These are phyloP conservation scores for Etheostoma nigrum DNA, from an alignment of 2,797 vertebrate genomes.

Conservation along the genomic window DNA sequence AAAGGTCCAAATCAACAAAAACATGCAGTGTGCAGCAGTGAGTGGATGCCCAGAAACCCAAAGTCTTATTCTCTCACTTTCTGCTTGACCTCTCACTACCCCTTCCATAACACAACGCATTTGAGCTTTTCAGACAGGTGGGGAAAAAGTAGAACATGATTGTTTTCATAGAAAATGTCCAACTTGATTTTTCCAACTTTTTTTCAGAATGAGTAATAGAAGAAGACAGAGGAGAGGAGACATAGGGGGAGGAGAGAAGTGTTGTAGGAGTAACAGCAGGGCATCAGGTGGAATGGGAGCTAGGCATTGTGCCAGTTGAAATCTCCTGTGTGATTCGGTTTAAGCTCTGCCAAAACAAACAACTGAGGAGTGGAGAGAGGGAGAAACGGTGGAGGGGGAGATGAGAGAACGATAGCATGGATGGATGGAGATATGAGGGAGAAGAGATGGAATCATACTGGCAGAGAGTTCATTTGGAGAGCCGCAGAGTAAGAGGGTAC, in stretches of 20 bases:
- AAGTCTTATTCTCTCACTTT: constrained; percentile 18
- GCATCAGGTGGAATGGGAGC: constrained; percentile 63
- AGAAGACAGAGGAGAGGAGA: constrained; percentile 19
- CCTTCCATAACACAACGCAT: constrained; percentile 14
- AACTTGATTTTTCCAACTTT: constrained; percentile 33
- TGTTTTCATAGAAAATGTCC: constrained; percentile 1
- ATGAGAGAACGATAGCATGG: constrained; percentile 59
- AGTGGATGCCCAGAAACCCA: background rate
- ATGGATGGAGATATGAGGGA: constrained; percentile 71
- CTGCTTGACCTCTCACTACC: constrained; percentile 27
- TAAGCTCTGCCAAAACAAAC: constrained; percentile 73
- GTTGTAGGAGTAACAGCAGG: constrained; percentile 40
- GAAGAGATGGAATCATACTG: constrained; percentile 65
- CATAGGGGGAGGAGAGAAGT: constrained; percentile 4
- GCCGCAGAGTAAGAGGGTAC: constrained; percentile 40
- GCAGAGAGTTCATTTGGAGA: constrained; percentile 62
- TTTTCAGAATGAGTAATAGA: constrained; percentile 23
- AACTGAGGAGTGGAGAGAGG: constrained; percentile 40
- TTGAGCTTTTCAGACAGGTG: constrained; percentile 21
- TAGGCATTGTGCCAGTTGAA: constrained; percentile 54
- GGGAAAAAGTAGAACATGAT: background rate
- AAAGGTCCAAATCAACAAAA: constrained; percentile 12
- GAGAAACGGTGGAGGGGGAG: constrained; percentile 31
- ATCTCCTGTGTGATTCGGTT: constrained; percentile 63
- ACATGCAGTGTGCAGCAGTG: background rate